These are phyloP conservation scores for Bilobella aurantiaca DNA, from an alignment of 1,140 invertebrate species.

Conservation along the genomic window DNA sequence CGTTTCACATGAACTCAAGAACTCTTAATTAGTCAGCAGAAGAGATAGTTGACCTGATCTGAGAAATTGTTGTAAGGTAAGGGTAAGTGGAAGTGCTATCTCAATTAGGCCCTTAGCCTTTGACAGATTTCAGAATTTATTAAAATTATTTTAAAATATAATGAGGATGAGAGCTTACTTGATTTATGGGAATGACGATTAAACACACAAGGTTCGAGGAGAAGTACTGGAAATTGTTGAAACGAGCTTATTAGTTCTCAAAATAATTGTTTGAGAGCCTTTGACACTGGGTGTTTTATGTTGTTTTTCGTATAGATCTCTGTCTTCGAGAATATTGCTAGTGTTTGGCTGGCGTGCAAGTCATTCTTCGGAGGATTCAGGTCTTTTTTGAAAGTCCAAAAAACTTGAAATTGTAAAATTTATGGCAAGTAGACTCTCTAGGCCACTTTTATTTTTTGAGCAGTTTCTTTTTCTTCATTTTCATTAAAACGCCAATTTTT, in stretches of 20 bases:
- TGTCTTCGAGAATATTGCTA: too few relatives aligned
- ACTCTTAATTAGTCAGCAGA: background rate
- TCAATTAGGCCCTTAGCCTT: background rate
- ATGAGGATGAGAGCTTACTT: background rate
- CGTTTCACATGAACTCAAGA: constrained; percentile 8
- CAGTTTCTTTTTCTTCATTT: background rate
- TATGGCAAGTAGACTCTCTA: background rate
- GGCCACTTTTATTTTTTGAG: background rate
- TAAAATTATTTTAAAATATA: background rate
- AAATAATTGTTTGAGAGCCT: too few relatives aligned
- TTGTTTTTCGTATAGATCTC: background rate
- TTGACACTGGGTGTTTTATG: background rate
- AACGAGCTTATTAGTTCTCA: background rate
- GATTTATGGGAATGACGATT: constrained; percentile 2
- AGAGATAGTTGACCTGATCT: background rate
- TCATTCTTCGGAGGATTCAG: too few relatives aligned
- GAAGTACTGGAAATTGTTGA: background rate
- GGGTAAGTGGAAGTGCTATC: background rate
- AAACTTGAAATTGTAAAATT: background rate
- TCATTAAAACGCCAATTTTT: too few relatives aligned
- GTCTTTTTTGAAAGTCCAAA: background rate
- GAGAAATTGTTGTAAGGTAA: background rate
- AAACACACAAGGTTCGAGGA: background rate
- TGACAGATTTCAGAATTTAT: too few relatives aligned
- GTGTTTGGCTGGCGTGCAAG: too few relatives aligned